Evolutionary conservation across 2,888 invertebrate species (phyloP).

Genomic region (Protodeltote pygarga): DNA sequence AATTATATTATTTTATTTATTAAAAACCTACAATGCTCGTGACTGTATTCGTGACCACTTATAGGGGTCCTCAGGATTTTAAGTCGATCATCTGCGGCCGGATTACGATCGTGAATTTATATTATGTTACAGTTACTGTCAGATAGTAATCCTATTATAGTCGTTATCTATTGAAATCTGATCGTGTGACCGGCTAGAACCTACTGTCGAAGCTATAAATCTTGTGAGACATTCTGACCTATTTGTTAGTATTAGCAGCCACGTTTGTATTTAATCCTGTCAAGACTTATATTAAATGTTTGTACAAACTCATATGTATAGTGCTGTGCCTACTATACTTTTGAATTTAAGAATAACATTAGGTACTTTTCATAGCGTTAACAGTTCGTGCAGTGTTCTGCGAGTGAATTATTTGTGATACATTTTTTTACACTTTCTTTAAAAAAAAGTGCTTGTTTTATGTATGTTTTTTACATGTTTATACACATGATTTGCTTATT

Average conservation of each 20-base stretch:
- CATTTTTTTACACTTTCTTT: no score
- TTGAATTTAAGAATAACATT: no score
- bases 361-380: no score
- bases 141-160: slow-evolving; percentile 58
- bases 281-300: slow-evolving; percentile 25
- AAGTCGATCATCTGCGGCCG: slow-evolving; percentile 38
- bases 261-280: slow-evolving; percentile 44
- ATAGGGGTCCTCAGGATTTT: slow-evolving; percentile 40
- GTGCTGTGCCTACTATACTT: not conserved
- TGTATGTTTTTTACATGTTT: no score
- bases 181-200: slow-evolving; percentile 50
- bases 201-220: slow-evolving; percentile 44
- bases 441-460: no score
- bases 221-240: slow-evolving; percentile 44
- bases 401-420: no score
- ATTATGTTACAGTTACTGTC: slow-evolving; percentile 54
- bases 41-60: slow-evolving; percentile 23
- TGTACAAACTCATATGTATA: slow-evolving; percentile 4
- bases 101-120: slow-evolving; percentile 54
- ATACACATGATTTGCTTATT: no score
- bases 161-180: slow-evolving; percentile 58
- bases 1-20: slow-evolving; percentile 21
- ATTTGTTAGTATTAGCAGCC: slow-evolving; percentile 46
- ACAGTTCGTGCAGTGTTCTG: no score
- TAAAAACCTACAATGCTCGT: slow-evolving; percentile 23